Evolutionary conservation across 2,797 vertebrate genomes (phyloP).

Genomic region (Hyperoplus lanceolatus): DNA sequence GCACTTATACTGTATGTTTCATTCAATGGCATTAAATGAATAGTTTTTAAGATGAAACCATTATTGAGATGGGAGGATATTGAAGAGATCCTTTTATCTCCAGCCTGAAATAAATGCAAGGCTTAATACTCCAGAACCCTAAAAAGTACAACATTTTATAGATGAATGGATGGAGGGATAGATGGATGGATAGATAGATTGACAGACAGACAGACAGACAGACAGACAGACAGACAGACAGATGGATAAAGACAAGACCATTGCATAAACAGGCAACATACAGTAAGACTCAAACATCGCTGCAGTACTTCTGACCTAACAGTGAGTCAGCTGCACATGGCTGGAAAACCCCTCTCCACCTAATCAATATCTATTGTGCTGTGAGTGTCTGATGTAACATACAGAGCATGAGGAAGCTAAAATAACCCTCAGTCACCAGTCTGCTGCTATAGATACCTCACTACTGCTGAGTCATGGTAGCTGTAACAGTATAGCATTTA

Average conservation of each 20-base stretch:
- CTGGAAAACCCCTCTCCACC: slow-evolving; percentile 19
- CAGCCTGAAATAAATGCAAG: background rate
- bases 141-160: background rate
- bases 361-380: slow-evolving; percentile 24
- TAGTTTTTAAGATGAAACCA: too few relatives aligned
- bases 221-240: too few relatives aligned
- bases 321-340: background rate
- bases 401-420: background rate
- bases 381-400: background rate
- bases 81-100: background rate
- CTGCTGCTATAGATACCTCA: background rate
- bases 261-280: background rate
- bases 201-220: too few relatives aligned
- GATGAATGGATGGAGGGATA: too few relatives aligned
- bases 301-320: background rate
- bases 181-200: too few relatives aligned
- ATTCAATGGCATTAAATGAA: too few relatives aligned
- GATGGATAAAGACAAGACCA: background rate
- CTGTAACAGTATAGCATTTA: background rate
- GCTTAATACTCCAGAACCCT: background rate
- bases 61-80: too few relatives aligned
- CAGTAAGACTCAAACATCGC: background rate
- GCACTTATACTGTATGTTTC: too few relatives aligned
- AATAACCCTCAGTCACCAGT: background rate
- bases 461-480: background rate